phyloP scores from a whole-genome alignment of 2,113 vertebrate species.

The Takifugu bimaculatus region DNA sequence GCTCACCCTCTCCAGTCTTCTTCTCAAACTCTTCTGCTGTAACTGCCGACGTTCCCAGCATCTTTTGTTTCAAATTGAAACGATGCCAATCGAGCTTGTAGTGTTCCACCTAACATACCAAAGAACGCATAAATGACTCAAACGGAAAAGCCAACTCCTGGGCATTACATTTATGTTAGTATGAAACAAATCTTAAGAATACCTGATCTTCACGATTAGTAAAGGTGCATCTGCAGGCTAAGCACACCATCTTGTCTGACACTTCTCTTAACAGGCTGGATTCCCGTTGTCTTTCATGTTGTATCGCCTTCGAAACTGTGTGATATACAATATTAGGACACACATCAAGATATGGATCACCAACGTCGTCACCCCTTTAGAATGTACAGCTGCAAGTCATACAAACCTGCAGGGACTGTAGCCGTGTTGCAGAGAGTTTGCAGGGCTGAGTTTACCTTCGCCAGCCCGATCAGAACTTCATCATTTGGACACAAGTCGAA shows the following conservation, averaged over 20 bases:
- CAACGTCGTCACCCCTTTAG: neutral
- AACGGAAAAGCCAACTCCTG: neutral
- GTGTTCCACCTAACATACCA: constrained; percentile 81
- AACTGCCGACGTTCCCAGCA: constrained; percentile 66
- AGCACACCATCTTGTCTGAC: constrained; percentile 80
- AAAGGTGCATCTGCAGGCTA: constrained; percentile 80
- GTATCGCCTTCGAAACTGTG: constrained; percentile 24
- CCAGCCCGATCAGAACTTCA: constrained; percentile 37
- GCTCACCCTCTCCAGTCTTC: constrained; percentile 76
- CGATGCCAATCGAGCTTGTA: constrained; percentile 96
- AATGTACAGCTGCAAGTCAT: neutral
- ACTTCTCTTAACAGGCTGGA: constrained; percentile 44
- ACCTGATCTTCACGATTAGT: constrained; percentile 90
- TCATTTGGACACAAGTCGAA: constrained; percentile 58
- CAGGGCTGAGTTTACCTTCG: constrained; percentile 46
- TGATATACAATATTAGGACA: neutral
- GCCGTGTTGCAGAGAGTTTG: constrained; percentile 9
- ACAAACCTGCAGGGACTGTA: constrained; percentile 23
- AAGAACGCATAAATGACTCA: neutral
- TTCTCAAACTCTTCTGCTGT: constrained; percentile 85
- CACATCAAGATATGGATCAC: neutral
- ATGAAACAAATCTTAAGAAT: neutral
- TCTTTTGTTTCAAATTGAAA: constrained; percentile 89
- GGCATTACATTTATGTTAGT: neutral
- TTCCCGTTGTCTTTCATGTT: constrained; percentile 25